Base-by-base conservation (phyloP, 2,888 invertebrate species). In the Papilio demoleus region DNA sequence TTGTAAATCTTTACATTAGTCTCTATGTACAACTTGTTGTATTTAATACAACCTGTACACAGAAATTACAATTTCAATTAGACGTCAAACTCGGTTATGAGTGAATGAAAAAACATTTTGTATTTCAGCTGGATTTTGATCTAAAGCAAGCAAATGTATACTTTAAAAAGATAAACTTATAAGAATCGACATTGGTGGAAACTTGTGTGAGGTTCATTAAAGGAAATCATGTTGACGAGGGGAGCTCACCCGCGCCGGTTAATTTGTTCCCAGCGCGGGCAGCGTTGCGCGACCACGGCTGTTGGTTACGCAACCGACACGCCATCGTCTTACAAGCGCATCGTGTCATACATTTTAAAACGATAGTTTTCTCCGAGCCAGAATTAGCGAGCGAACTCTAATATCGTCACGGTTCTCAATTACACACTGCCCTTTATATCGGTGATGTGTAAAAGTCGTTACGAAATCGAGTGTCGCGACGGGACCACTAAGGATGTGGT, bases 291-390 rank as follows among this genome's bases (percentile, higher is more conserved):
- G 67, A 69, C 71, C 77, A 81, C 81, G 77, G 80, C 81, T 77
- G 80, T 83, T 84, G 80, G 80, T 81, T 87, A 88, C 82, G 84
- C 88, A 86, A 87, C 74, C 74, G 75, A 78, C 31, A 78, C 77
- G 73, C 77, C 77, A 80, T 79, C 68, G 71, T 67, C 58, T 59
- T 70, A 69, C 64, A 59, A 38, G 65, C 68, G 60, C 68, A 60
- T 69, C 60, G 68, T 53, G 65, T 40, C 47, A 34, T 50, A 68
- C 64, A 65, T 68, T 65, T 65, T 42, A 60, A 64, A 38, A 59
- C 62, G 34, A 27, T 56, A 42, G 31, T 67, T 42, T 42, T 53
- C 53, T 53, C 53, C 31, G 24, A 24, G 62, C 22, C 27, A 34
- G 34, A 53, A 17, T 50, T 40, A 38, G 42, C 67, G 9, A 24